phyloP scores from a whole-genome alignment of 2,797 vertebrate species.

The Sciurus carolinensis region DNA sequence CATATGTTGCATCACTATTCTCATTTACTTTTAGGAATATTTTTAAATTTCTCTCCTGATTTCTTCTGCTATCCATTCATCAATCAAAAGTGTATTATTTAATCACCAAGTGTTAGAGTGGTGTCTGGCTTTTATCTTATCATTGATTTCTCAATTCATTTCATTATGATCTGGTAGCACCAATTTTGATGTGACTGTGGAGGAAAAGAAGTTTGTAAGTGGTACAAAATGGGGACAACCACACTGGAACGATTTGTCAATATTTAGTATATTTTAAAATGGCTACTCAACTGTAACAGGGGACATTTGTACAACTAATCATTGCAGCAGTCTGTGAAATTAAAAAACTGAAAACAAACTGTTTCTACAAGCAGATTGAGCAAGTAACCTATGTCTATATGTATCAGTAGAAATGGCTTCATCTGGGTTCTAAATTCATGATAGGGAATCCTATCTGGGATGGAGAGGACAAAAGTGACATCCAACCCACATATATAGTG shows the following conservation, averaged over 20 bases:
- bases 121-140: too few relatives aligned
- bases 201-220: background rate
- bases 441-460: background rate
- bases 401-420: background rate
- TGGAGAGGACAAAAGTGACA: background rate
- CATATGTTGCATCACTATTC: too few relatives aligned
- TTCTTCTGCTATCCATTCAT: too few relatives aligned
- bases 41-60: too few relatives aligned
- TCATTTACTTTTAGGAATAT: too few relatives aligned
- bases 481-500: too few relatives aligned
- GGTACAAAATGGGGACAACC: background rate
- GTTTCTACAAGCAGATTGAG: background rate
- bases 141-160: too few relatives aligned
- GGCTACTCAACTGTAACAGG: background rate
- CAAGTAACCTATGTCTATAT: background rate
- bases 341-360: background rate
- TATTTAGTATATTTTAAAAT: background rate
- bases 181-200: background rate
- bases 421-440: background rate
- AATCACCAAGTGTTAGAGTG: too few relatives aligned
- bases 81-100: too few relatives aligned
- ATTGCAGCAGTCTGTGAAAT: slow-evolving; percentile 27
- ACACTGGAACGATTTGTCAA: background rate
- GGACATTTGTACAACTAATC: background rate
- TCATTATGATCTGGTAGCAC: background rate